Evolutionary conservation across 1,140 invertebrate species (phyloP).

Genomic region (Pantala flavescens): DNA sequence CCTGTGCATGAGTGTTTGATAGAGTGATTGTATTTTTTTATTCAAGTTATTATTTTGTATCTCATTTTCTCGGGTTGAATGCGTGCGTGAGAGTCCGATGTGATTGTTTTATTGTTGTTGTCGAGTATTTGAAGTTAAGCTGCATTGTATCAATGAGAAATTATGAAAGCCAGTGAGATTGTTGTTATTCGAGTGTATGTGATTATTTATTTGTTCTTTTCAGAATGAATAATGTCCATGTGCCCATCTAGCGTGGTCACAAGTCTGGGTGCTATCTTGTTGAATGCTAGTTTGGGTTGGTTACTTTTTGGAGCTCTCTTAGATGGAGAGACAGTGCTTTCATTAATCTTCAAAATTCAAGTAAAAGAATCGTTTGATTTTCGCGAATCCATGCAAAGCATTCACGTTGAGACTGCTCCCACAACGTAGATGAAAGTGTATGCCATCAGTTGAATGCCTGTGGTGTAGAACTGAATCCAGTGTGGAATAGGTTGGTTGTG

Average conservation of each 20-base stretch:
- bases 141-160: conserved; percentile 7
- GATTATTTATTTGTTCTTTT: neutral
- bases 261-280: neutral
- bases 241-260: conserved; percentile 2
- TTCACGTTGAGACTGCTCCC: neutral
- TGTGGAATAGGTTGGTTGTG: neutral
- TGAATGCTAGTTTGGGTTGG: neutral
- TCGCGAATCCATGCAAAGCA: neutral
- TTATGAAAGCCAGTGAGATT: neutral
- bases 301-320: neutral
- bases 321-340: neutral
- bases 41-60: conserved; percentile 11
- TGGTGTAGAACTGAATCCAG: neutral
- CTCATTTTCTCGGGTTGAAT: conserved; percentile 5
- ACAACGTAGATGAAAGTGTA: neutral
- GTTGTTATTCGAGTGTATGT: neutral
- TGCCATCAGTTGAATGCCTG: conserved; percentile 8
- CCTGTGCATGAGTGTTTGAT: neutral
- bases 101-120: neutral
- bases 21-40: neutral
- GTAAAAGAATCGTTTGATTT: neutral
- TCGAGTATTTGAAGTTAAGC: neutral
- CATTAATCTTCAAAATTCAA: neutral
- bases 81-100: neutral
- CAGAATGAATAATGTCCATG: conserved; percentile 1